Evolutionary conservation across 2,113 vertebrate species (phyloP).

Genomic region (Ranitomeya imitator): DNA sequence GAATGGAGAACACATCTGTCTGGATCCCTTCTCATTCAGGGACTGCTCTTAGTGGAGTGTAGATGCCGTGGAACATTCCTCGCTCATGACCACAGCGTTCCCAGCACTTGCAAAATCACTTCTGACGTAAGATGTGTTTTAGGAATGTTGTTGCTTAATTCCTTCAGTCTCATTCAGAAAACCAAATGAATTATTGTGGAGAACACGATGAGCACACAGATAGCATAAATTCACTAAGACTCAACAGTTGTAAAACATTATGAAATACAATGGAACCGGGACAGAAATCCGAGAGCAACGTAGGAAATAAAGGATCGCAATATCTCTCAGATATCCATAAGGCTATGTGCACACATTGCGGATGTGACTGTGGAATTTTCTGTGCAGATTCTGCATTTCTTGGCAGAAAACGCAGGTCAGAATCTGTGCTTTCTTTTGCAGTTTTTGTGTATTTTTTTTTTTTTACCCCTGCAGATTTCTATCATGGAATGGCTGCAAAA

Average conservation of each 20-base stretch:
- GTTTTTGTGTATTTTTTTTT: too few species aligned
- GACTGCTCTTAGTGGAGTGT: not conserved
- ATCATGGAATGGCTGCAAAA: too few species aligned
- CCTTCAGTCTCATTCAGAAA: not conserved
- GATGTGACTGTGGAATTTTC: too few species aligned
- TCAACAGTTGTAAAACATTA: not conserved
- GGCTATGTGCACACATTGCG: too few species aligned
- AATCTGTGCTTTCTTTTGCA: too few species aligned
- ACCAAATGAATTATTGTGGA: not conserved
- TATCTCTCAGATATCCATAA: too few species aligned
- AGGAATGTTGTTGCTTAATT: not conserved
- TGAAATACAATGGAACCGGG: not conserved
- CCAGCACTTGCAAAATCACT: not conserved
- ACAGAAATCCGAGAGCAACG: not conserved
- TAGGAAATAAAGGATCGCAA: not conserved
- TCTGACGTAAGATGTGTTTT: not conserved
- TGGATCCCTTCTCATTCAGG: not conserved
- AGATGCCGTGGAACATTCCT: conserved; percentile 14
- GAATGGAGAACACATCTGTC: not conserved
- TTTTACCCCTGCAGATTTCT: too few species aligned
- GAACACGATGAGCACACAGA: not conserved
- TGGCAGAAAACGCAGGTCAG: too few species aligned
- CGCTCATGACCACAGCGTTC: not conserved
- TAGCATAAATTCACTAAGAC: not conserved
- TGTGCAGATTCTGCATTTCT: too few species aligned